These are phyloP conservation scores for Clostera curtula DNA, from an alignment of 2,888 invertebrate species.

Conservation along the genomic window DNA sequence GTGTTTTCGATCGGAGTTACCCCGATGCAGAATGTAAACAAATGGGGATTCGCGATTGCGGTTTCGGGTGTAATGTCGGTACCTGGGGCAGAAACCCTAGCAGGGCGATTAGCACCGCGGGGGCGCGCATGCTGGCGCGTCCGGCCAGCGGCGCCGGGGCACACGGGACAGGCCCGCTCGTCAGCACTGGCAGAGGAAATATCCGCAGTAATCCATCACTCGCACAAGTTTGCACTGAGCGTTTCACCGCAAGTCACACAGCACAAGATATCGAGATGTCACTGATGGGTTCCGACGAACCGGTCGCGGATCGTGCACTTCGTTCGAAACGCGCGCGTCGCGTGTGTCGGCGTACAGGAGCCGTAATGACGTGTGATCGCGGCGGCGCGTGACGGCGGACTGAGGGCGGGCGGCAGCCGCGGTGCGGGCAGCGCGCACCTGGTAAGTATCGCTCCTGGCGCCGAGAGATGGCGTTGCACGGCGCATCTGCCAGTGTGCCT, in stretches of 20 bases:
- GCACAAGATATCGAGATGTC: constrained; percentile 64
- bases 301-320: constrained; percentile 68
- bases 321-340: constrained; percentile 70
- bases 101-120: constrained; percentile 72
- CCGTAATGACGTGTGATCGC: constrained; percentile 52
- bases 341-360: constrained; percentile 50
- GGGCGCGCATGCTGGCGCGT: constrained; percentile 73
- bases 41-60: constrained; percentile 59
- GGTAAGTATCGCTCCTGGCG: constrained; percentile 37
- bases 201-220: constrained; percentile 71
- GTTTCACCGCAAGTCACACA: constrained; percentile 71
- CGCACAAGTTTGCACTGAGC: constrained; percentile 63
- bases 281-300: constrained; percentile 64
- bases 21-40: constrained; percentile 47
- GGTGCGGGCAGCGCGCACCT: constrained; percentile 65
- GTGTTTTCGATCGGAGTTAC: constrained; percentile 33
- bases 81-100: constrained; percentile 75
- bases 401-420: constrained; percentile 66
- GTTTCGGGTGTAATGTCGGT: constrained; percentile 54
- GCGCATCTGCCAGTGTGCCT: constrained; percentile 61
- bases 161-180: constrained; percentile 59
- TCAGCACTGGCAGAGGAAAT: constrained; percentile 53
- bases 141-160: constrained; percentile 71
- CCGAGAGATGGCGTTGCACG: constrained; percentile 71
- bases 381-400: constrained; percentile 70